A percentile compares a stretch with the other conserved stretches of the same genome.
Conservation (phyloP, 2,888 invertebrate species). For the Strigamia maritima region DNA sequence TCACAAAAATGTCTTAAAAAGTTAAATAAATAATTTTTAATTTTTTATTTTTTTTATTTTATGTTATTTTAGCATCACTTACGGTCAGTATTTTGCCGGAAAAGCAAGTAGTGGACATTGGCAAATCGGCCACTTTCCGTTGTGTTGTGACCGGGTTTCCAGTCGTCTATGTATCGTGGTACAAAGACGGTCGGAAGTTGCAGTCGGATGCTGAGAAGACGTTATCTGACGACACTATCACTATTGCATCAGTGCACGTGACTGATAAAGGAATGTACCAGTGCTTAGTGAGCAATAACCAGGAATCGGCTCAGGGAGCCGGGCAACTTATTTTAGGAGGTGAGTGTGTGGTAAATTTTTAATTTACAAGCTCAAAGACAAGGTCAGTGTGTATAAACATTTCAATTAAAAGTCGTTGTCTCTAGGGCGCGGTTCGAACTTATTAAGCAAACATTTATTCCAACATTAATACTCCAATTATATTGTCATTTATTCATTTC, state of each 20-base stretch:
- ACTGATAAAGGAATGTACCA: conserved; percentile 68
- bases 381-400: conserved; percentile 3
- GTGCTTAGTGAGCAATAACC: conserved; percentile 58
- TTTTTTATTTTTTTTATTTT: background rate
- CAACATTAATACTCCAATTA: background rate
- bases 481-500: conserved; percentile 20
- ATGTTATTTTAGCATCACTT: conserved; percentile 67
- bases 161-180: conserved; percentile 49
- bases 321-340: conserved; percentile 56
- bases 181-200: conserved; percentile 42
- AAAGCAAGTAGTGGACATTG: conserved; percentile 72
- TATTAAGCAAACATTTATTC: conserved; percentile 30
- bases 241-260: conserved; percentile 56
- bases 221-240: conserved; percentile 35
- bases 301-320: conserved; percentile 59
- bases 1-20: background rate
- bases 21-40: background rate
- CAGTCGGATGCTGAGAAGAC: conserved; percentile 57
- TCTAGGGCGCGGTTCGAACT: conserved; percentile 10
- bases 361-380: conserved; percentile 9
- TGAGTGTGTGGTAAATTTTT: conserved; percentile 48
- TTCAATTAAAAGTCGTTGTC: conserved; percentile 12
- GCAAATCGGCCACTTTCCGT: conserved; percentile 71
- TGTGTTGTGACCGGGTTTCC: conserved; percentile 57
- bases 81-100: conserved; percentile 84